These are phyloP conservation scores for Karalla daura DNA, from an alignment of 2,797 vertebrate species.

Conservation along the genomic window DNA sequence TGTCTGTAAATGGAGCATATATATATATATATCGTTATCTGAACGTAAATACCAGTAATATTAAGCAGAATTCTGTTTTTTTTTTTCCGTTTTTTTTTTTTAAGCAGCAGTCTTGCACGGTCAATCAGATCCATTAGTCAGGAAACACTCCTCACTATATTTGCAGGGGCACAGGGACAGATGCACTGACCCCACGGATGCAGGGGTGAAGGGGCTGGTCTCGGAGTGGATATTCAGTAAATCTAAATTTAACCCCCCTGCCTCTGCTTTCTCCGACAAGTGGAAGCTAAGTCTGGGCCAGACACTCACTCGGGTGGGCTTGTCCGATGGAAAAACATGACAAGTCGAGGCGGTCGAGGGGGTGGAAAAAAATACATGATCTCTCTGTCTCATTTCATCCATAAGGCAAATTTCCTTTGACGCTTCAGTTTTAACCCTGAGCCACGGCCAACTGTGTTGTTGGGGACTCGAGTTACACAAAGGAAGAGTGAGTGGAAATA, in stretches of 20 bases:
- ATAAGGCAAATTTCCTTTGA: conserved; percentile 43
- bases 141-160: conserved; percentile 31
- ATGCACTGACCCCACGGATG: conserved; percentile 14
- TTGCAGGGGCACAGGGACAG: conserved; percentile 29
- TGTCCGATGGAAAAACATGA: conserved; percentile 66
- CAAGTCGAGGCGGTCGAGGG: conserved; percentile 31
- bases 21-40: too few relatives aligned
- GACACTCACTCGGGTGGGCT: conserved; percentile 54
- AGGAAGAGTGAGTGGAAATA: conserved; percentile 72
- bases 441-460: conserved; percentile 42
- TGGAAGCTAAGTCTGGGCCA: conserved; percentile 51
- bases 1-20: too few relatives aligned
- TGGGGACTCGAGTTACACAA: conserved; percentile 68
- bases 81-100: too few relatives aligned
- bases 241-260: conserved; percentile 50
- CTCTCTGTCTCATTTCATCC: conserved; percentile 53
- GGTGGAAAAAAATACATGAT: conserved; percentile 21
- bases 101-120: not conserved
- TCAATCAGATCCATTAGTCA: conserved; percentile 33
- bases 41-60: too few relatives aligned
- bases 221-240: conserved; percentile 40
- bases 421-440: conserved; percentile 48
- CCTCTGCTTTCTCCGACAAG: conserved; percentile 57
- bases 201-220: conserved; percentile 12
- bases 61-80: too few relatives aligned